Evolutionary conservation across 1,140 invertebrate genomes (phyloP), one percentile per base, ranked within the genome.

Genomic region (Marisa cornuarietis): DNA sequence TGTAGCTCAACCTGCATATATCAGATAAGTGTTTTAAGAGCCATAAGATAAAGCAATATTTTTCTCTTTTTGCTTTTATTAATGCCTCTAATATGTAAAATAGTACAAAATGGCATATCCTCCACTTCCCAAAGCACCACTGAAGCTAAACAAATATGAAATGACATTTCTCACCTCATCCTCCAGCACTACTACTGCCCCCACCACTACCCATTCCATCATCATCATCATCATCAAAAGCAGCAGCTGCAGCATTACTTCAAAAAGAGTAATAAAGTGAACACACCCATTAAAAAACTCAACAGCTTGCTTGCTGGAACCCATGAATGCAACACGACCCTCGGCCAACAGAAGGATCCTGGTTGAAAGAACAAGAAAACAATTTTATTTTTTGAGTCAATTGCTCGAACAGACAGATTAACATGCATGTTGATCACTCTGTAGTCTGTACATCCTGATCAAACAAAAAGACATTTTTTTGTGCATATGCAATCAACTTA

Each of bases 321-420:
- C 98, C 76, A 98, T 93, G 90, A 96, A 99, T 0, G 96, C 97
- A 0, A 96, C 94, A 81, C 96, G 92, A 2, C 98, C 98, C 88
- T 98, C 96, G 0, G 97, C 95, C 94, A 99, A 95, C 22, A 98
- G 92, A 1, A 98, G 91, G 58, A 98, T 92, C 86, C 88, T 86
- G 85, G 81, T 71, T 81, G 73, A 81, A 61, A 77, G 63, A 69
- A 10, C 8, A 63, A 54, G 71, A 13, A 5, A 22, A 16, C 8
- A 61, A 63, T 31, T n/a, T 54, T 14, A 31, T 51, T 20, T 26
- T 20, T 11, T 31, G 52, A 42, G 31, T 42, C 31, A 42, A 42
- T 6, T 42, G 31, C 31, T 6, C 31, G 6, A 6, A 42, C 31
- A 42, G 31, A 42, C 31, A 6, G 6, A 42, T 42, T 42, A 42